These are phyloP conservation scores for Epistrophe grossulariae DNA, from an alignment of 2,888 invertebrate genomes.

Conservation along the genomic window DNA sequence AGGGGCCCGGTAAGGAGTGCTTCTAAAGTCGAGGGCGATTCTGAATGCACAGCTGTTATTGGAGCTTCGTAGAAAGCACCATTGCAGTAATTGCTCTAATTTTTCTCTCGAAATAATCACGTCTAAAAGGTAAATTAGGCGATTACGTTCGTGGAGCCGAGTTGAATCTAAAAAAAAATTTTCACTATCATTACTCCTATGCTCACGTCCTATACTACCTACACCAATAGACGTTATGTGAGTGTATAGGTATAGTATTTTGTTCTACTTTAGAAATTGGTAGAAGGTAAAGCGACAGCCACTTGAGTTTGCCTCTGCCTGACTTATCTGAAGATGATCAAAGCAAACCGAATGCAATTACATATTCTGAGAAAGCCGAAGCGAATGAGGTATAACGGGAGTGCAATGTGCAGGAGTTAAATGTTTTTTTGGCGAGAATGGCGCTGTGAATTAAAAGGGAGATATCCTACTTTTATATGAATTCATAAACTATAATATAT, in stretches of 20 bases:
- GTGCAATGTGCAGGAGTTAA: neutral
- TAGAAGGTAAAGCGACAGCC: neutral
- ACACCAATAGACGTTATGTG: neutral
- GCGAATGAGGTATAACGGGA: neutral
- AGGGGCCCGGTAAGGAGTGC: neutral
- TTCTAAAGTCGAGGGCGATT: constrained; percentile 14
- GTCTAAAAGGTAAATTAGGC: constrained; percentile 72
- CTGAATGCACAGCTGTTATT: constrained; percentile 46
- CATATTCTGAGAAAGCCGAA: neutral
- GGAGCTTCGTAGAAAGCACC: constrained; percentile 26
- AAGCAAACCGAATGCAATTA: constrained; percentile 20
- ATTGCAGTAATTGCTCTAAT: constrained; percentile 68
- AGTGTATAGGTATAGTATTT: neutral
- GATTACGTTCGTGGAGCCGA: constrained; percentile 56
- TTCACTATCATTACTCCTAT: neutral
- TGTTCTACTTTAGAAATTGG: neutral
- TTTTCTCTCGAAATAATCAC: constrained; percentile 74
- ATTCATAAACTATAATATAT: too few relatives aligned
- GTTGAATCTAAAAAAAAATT: constrained; percentile 51
- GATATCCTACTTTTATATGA: too few relatives aligned
- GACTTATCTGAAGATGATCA: constrained; percentile 21
- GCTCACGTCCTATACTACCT: neutral
- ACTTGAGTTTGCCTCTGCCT: neutral
- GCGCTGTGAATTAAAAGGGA: neutral
- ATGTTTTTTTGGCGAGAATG: neutral